A percentile compares a stretch with the other conserved stretches of the same genome.
Evolutionary conservation across 2,888 invertebrate species (phyloP).

Genomic region (Caenorhabditis sp.): DNA sequence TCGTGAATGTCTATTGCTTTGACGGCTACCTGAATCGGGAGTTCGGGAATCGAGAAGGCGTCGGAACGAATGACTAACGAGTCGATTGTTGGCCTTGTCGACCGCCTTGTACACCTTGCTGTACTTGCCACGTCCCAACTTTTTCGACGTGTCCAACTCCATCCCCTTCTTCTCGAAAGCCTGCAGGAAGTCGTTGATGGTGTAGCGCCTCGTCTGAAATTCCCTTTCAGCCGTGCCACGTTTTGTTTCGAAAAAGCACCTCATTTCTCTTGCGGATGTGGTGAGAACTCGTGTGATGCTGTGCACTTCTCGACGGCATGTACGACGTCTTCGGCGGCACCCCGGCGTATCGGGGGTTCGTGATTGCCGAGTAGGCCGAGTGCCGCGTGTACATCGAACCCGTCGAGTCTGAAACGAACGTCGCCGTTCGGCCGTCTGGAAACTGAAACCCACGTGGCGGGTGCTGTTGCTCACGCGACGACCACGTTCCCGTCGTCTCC

Average conservation of each 20-base stretch:
- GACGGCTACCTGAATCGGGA: slow-evolving; percentile 68
- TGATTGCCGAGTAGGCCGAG: slow-evolving; percentile 7
- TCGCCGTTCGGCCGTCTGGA: neutral
- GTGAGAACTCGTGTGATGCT: slow-evolving; percentile 4
- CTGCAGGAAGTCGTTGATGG: slow-evolving; percentile 33
- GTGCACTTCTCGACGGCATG: slow-evolving; percentile 7
- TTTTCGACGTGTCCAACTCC: slow-evolving; percentile 48
- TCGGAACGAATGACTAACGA: slow-evolving; percentile 10
- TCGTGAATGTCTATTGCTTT: slow-evolving; percentile 67
- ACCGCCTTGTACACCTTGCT: slow-evolving; percentile 69
- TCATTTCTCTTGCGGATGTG: slow-evolving; percentile 28
- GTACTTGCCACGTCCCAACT: slow-evolving; percentile 72
- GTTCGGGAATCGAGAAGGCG: neutral
- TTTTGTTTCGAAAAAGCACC: neutral
- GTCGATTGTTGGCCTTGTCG: slow-evolving; percentile 31
- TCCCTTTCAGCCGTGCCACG: neutral
- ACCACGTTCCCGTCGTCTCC: slow-evolving; percentile 25
- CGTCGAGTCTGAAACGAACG: neutral
- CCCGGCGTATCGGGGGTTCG: neutral
- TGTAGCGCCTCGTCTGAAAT: slow-evolving; percentile 24
- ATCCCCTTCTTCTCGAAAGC: slow-evolving; percentile 56
- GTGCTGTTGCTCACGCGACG: slow-evolving; percentile 15
- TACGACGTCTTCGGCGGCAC: slow-evolving; percentile 25
- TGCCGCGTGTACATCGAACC: slow-evolving; percentile 37
- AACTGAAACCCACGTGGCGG: slow-evolving; percentile 14